These are phyloP conservation scores for Brachypterus glaber DNA, from an alignment of 2,888 invertebrate species.

Conservation along the genomic window DNA sequence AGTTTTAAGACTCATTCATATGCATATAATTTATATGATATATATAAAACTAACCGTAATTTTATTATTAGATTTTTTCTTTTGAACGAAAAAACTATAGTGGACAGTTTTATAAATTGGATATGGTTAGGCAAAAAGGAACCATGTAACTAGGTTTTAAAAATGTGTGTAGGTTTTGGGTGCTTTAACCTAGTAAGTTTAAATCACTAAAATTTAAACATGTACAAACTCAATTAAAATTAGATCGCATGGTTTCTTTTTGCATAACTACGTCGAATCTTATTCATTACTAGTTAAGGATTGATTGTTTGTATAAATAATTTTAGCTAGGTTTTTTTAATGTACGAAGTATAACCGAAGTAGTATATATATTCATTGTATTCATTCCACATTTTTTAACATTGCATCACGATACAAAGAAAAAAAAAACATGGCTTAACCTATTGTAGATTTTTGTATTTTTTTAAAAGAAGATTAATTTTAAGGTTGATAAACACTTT, in stretches of 20 bases:
- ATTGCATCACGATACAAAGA: constrained; percentile 36
- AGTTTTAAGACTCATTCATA: constrained; percentile 36
- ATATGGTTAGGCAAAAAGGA: background rate
- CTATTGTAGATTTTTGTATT: constrained; percentile 42
- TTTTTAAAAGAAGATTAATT: constrained; percentile 37
- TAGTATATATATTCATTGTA: constrained; percentile 40
- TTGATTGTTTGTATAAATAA: constrained; percentile 43
- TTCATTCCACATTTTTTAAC: constrained; percentile 34
- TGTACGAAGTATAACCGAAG: constrained; percentile 34
- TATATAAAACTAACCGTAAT: constrained; percentile 2
- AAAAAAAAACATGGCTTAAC: constrained; percentile 32
- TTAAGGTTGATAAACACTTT: constrained; percentile 29
- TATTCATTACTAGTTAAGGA: constrained; percentile 39
- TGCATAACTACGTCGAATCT: constrained; percentile 21
- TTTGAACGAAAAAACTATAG: no score
- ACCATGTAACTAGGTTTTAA: no score
- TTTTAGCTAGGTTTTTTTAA: constrained; percentile 39
- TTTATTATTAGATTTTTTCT: background rate
- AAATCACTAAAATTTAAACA: no score
- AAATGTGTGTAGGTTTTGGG: no score
- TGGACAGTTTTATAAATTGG: constrained; percentile 29
- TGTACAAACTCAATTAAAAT: no score
- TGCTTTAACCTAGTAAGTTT: no score
- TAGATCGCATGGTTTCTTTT: no score
- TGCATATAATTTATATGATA: constrained; percentile 14